A percentile compares a stretch with the other conserved stretches of the same genome.
phyloP scores from a whole-genome alignment of 2,888 invertebrate species.

The Cosmorhoe ocellata region DNA sequence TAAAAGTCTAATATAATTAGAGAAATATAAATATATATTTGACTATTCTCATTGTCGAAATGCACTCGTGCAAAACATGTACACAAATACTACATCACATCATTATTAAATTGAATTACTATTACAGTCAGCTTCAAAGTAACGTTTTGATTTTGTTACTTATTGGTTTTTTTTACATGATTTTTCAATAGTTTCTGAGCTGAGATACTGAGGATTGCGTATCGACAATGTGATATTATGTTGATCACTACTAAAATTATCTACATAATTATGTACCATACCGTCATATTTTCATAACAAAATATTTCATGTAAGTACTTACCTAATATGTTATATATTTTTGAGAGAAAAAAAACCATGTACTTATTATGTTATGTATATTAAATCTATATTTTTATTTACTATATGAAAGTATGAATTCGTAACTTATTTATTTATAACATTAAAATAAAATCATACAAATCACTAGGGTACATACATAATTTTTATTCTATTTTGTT shows the following conservation, averaged over 20 bases:
- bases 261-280: slow-evolving; percentile 27
- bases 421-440: slow-evolving; percentile 33
- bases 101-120: too few relatives aligned
- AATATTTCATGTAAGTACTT: slow-evolving; percentile 24
- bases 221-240: slow-evolving; percentile 34
- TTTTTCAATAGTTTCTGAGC: too few relatives aligned
- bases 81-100: too few relatives aligned
- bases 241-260: slow-evolving; percentile 26
- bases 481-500: slow-evolving; percentile 23
- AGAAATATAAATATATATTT: slow-evolving; percentile 28
- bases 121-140: too few relatives aligned
- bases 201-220: too few relatives aligned
- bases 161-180: too few relatives aligned
- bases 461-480: slow-evolving; percentile 25
- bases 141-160: too few relatives aligned
- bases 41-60: slow-evolving; percentile 45
- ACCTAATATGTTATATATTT: slow-evolving; percentile 30
- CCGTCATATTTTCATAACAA: slow-evolving; percentile 35
- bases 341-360: slow-evolving; percentile 25
- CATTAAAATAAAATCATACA: slow-evolving; percentile 31
- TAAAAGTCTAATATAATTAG: slow-evolving; percentile 35
- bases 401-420: slow-evolving; percentile 30
- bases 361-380: slow-evolving; percentile 17
- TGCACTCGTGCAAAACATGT: slow-evolving; percentile 20
- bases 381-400: slow-evolving; percentile 29